phyloP scores from a whole-genome alignment of 2,888 invertebrate species.

The Athrips mouffetella region DNA sequence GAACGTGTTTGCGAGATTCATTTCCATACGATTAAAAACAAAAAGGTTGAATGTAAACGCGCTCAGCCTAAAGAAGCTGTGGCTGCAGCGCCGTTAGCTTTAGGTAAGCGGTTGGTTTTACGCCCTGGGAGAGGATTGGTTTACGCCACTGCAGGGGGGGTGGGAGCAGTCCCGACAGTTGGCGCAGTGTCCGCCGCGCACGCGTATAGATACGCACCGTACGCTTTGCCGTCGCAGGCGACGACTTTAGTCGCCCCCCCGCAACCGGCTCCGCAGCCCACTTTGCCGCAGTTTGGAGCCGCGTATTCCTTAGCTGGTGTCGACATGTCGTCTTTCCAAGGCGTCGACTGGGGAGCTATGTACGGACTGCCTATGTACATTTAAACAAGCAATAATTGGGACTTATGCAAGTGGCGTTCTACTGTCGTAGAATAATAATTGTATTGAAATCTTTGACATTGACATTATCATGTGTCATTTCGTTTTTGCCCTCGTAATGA shows the following conservation, averaged over 20 bases:
- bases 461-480: too few species aligned
- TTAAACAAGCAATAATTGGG: slow-evolving; percentile 58
- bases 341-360: slow-evolving; percentile 94
- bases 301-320: slow-evolving; percentile 92
- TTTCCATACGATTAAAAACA: slow-evolving; percentile 95
- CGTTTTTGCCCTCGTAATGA: too few species aligned
- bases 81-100: slow-evolving; percentile 81
- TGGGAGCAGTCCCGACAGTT: slow-evolving; percentile 55
- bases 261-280: slow-evolving; percentile 76
- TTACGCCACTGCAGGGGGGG: slow-evolving; percentile 79
- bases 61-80: slow-evolving; percentile 95
- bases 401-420: neutral
- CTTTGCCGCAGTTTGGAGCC: slow-evolving; percentile 81
- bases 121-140: slow-evolving; percentile 82
- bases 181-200: slow-evolving; percentile 68
- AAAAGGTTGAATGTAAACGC: slow-evolving; percentile 93
- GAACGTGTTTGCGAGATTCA: slow-evolving; percentile 96
- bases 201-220: slow-evolving; percentile 77
- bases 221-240: slow-evolving; percentile 43
- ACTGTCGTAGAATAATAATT: too few species aligned
- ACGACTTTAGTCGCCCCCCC: slow-evolving; percentile 70
- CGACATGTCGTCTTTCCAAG: slow-evolving; percentile 95
- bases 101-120: slow-evolving; percentile 84
- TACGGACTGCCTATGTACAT: slow-evolving; percentile 97
- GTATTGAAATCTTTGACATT: too few species aligned